These are phyloP conservation scores for Oreochromis tanganicae DNA, from an alignment of 2,113 vertebrate species.

Conservation along the genomic window DNA sequence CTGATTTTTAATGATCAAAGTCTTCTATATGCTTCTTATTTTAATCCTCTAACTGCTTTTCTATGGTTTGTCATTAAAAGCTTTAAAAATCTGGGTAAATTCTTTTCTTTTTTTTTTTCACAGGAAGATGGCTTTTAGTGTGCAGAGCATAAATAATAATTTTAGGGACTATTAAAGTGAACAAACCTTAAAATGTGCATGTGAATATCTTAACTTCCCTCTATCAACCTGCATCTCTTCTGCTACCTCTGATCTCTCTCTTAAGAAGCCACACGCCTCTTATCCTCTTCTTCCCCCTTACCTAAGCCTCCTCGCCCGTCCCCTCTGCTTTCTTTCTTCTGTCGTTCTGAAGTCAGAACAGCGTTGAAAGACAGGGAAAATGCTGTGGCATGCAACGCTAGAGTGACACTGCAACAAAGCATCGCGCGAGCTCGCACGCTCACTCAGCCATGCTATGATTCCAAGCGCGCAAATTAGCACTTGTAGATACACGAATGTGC, in stretches of 20 bases:
- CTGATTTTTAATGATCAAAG: background rate
- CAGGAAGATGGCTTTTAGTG: background rate
- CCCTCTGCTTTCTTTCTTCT: background rate
- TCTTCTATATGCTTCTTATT: background rate
- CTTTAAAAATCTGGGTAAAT: background rate
- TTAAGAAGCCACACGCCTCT: background rate
- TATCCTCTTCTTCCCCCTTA: background rate
- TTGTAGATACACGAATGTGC: background rate
- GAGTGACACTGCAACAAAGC: conserved; percentile 9
- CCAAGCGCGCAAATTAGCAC: background rate
- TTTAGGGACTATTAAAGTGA: background rate
- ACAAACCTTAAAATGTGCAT: background rate
- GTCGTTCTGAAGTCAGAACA: conserved; percentile 13
- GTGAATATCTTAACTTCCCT: background rate
- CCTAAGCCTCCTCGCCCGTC: background rate
- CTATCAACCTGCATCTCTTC: background rate
- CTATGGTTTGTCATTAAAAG: background rate
- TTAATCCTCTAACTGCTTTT: background rate
- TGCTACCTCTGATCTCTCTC: background rate
- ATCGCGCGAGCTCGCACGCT: background rate
- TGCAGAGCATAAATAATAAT: background rate
- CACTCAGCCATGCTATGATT: background rate
- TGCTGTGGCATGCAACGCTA: background rate
- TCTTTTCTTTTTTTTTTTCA: background rate
- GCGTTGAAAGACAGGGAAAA: conserved; percentile 30